Base-by-base conservation (phyloP, 2,113 vertebrate species). In the Anthoscopus minutus region DNA sequence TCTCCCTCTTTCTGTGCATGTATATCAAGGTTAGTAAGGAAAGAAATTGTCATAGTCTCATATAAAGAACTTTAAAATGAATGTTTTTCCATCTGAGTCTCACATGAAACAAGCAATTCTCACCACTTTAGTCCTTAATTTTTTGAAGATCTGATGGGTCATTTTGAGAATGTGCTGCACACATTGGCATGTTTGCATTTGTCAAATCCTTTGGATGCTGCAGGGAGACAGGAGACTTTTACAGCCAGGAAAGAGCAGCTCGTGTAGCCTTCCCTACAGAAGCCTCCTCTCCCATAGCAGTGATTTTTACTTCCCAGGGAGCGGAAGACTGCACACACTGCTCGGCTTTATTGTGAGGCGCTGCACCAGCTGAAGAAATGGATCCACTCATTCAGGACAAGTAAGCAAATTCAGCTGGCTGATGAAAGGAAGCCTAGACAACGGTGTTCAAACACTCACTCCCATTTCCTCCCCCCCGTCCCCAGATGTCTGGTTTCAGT, bases 381-480 rank as follows among this genome's bases (percentile, higher is more conserved):
- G 74, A 96, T 94, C 94, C 79, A 85, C 95, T 96, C 81, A 96
- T 96, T 96, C 95, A 94, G 82, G 93, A 96, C 92, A 96, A 95
- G 81, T 88, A 97, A 97, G 54, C 67, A 95, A 91, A 97, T 96
- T 95, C 94, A 95, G 81, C 89, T 97, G 80, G 83, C 91, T 94
- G 83, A 84, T 96, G 93, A 96, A 95, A 95, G 84, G 87, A 94
- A 97, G 84, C 91, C 89, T 96, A 89, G 57, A 87, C 94, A 93
- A 92, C 69, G 72, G 40, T 88, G 76, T 95, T 97, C 90, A 97
- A 93, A 86, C 83, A 95, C 77, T 95, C 45, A 7, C 48, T 82
- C 48, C 64, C 67, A 78, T 57, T 89, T 97, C 79, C 53, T 94
- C 86, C 67, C 54, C 54, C 60, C 57, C 38, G 1, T 18, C 62